Conservation (phyloP, 1,140 invertebrate species). For the Aphidius gifuensis region DNA sequence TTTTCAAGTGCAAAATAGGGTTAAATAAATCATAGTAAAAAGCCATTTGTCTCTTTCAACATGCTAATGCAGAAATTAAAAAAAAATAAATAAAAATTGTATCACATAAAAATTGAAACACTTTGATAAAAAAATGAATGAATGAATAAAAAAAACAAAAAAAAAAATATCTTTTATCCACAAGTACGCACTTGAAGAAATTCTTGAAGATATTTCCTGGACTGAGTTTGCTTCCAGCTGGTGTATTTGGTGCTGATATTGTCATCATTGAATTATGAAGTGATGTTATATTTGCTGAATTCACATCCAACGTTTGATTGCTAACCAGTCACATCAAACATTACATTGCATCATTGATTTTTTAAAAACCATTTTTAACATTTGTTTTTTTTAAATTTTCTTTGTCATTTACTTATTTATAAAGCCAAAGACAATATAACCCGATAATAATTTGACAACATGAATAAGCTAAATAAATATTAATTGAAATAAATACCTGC, state of each 20-base stretch:
- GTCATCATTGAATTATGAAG: slow-evolving; percentile 57
- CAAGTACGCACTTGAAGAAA: slow-evolving; percentile 81
- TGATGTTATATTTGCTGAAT: slow-evolving; percentile 46
- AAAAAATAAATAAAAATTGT: too few species aligned
- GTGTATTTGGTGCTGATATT: slow-evolving; percentile 58
- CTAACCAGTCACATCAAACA: slow-evolving; percentile 47
- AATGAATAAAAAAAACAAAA: too few species aligned
- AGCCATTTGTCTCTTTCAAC: too few species aligned
- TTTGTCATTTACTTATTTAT: neutral
- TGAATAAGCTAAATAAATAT: neutral
- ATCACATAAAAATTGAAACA: neutral
- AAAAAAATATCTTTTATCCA: too few species aligned
- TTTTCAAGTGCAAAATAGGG: too few species aligned
- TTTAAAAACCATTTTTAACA: too few species aligned
- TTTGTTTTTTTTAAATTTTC: neutral
- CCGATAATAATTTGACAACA: neutral
- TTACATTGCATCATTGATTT: slow-evolving; percentile 18
- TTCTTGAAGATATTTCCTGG: slow-evolving; percentile 90
- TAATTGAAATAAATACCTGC: slow-evolving; percentile 55
- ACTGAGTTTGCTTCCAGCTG: slow-evolving; percentile 70
- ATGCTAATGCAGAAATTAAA: too few species aligned
- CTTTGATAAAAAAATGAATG: neutral
- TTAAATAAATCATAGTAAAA: too few species aligned
- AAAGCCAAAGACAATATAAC: neutral
- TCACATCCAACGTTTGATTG: slow-evolving; percentile 46